Conservation (phyloP, 2,113 vertebrate species). For the Papio anubis region DNA sequence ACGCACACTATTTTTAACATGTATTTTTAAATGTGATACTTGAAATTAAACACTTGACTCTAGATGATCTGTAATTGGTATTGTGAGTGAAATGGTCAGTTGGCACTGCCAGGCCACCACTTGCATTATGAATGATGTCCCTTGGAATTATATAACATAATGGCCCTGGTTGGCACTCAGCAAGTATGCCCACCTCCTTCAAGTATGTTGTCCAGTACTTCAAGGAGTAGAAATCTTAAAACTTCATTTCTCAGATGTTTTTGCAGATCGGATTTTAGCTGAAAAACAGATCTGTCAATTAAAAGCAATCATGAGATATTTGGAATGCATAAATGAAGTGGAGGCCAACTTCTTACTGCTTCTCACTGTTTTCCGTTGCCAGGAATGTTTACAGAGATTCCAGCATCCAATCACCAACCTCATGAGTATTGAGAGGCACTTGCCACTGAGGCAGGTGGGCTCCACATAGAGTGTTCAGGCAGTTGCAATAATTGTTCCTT, state of each 20-base stretch:
- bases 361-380: neutral
- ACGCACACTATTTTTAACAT: neutral
- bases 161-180: neutral
- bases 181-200: neutral
- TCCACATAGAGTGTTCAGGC: neutral
- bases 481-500: neutral
- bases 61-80: neutral
- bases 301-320: conserved; percentile 33
- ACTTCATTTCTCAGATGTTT: conserved; percentile 18
- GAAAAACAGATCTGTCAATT: conserved; percentile 28
- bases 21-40: neutral
- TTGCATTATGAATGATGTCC: neutral
- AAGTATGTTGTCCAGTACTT: neutral
- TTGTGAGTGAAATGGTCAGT: neutral
- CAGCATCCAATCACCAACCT: neutral
- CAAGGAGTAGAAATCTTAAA: neutral
- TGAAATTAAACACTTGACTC: neutral
- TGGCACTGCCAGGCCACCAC: neutral
- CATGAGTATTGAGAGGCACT: neutral
- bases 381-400: conserved; percentile 48
- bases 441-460: neutral
- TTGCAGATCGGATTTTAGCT: conserved; percentile 9
- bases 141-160: neutral
- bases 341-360: neutral
- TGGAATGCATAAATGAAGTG: conserved; percentile 20